Percentiles rank a stretch among this genome's conserved stretches.
These are phyloP conservation scores for Spinus pinus DNA, from an alignment of 2,797 vertebrate species.

Conservation along the genomic window DNA sequence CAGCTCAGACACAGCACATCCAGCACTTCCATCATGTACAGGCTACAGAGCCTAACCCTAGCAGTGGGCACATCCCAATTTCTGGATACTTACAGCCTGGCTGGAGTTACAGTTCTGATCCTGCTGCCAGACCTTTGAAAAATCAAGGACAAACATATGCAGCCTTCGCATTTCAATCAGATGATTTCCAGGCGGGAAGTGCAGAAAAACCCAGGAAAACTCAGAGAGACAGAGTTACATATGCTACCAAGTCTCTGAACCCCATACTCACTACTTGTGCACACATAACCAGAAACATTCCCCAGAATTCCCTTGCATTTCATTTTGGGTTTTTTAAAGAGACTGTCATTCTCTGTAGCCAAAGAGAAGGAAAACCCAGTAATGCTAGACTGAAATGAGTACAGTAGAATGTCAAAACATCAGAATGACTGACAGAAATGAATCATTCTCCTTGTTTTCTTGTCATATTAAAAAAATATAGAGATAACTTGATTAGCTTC, in stretches of 20 bases:
- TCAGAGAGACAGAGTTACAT: background rate
- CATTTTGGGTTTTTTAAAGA: background rate
- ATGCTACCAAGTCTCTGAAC: background rate
- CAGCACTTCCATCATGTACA: rapidly evolving
- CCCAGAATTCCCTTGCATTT: background rate
- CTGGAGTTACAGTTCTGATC: background rate
- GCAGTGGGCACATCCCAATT: background rate
- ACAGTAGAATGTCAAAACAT: background rate
- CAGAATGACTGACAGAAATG: background rate
- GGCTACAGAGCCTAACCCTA: rapidly evolving
- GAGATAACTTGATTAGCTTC: background rate
- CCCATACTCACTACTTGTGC: background rate
- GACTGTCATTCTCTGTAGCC: background rate
- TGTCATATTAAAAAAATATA: background rate
- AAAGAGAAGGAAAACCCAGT: background rate
- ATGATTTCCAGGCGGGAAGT: background rate
- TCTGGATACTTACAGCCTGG: background rate
- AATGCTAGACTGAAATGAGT: background rate
- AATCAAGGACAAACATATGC: background rate
- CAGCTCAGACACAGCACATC: rapidly evolving
- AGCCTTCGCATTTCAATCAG: background rate
- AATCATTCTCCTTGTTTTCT: conserved; percentile 24
- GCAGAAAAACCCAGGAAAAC: background rate
- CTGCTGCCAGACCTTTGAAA: background rate
- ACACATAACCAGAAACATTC: background rate